Conservation (phyloP, 1,140 invertebrate genomes). For the Drosophila pallidifrons region DNA sequence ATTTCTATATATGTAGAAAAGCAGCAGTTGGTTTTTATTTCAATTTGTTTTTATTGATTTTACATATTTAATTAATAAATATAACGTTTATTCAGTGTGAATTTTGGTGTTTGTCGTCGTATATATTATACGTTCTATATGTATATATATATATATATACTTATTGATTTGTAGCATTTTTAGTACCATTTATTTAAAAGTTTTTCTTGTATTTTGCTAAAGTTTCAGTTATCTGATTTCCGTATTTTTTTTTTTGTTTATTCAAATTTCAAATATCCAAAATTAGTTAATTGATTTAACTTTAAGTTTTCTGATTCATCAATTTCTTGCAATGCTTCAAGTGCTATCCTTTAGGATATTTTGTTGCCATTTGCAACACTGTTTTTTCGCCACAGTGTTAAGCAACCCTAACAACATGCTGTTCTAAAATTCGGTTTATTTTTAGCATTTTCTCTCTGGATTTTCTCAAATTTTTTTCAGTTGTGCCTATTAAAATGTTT, state of each 20-base stretch:
- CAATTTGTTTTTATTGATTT: conserved; percentile 17
- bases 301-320: conserved; percentile 16
- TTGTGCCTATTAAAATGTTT: conserved; percentile 73
- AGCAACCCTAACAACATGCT: conserved; percentile 41
- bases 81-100: conserved; percentile 82
- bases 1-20: conserved; percentile 71
- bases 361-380: conserved; percentile 36
- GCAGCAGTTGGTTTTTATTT: conserved; percentile 64
- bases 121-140: conserved; percentile 38
- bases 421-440: conserved; percentile 80
- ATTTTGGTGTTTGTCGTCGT: conserved; percentile 74
- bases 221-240: conserved; percentile 27
- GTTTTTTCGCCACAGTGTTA: conserved; percentile 17
- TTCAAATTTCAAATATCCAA: conserved; percentile 28
- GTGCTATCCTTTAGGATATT: conserved; percentile 38
- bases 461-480: conserved; percentile 41
- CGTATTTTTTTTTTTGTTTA: not conserved
- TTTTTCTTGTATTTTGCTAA: conserved; percentile 49
- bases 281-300: conserved; percentile 10
- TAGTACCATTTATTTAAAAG: conserved; percentile 53
- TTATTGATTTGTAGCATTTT: conserved; percentile 42
- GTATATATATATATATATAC: conserved; percentile 21
- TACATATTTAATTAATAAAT: conserved; percentile 79
- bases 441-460: conserved; percentile 28
- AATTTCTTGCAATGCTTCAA: conserved; percentile 31